Base-by-base conservation (phyloP, 2,888 invertebrate species). In the Andricus curvator region DNA sequence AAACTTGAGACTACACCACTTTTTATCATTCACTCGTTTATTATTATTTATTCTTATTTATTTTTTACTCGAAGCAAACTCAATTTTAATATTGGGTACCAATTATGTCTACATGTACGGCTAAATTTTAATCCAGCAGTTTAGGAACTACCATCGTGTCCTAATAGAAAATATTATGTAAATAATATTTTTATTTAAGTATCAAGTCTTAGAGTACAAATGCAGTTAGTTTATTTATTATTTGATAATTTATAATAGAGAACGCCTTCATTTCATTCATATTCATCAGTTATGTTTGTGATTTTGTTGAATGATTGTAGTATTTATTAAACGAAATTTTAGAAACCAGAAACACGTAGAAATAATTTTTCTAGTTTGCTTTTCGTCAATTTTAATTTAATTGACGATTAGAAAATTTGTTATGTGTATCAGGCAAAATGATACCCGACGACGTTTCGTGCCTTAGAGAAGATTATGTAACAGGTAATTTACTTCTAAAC, bases 1-100 rank as follows among this genome's bases (percentile, higher is more conserved):
- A 93, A 84, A 90, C 92, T 66, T 90, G 83, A 86, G 82, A 82
- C 80, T 76, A 80, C 9, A 74, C 29, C 20, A 56, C 48, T 25
- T 68, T 20, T 51, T 56, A 29, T 4, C 25, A 51, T 11, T 25
- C 15, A 25, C 25, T 25, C 62, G 25, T 25, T 41, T 70, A 66
- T 44, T 62, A 0, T 51, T 68, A 68, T 74, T 78, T 78, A 82
- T 83, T 81, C 70, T 81, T 83, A 80, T 80, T 84, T 83, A 82
- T 80, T 80, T 79, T 77, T 79, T 70, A 80, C 78, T 84, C 82
- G 74, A 80, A 82, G 80, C 67, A 79, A 51, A 66, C 33, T 15
- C 22, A 25, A 25, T 62, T 62, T 62, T 4, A 62, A 56, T 56
- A 56, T 9, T 56, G n/a, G 15, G 62, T 62, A 15, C 25, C 25